Percentiles rank a stretch among this genome's conserved stretches.
phyloP scores from a whole-genome alignment of 2,888 invertebrate species.

The Apodemia hepburni region DNA sequence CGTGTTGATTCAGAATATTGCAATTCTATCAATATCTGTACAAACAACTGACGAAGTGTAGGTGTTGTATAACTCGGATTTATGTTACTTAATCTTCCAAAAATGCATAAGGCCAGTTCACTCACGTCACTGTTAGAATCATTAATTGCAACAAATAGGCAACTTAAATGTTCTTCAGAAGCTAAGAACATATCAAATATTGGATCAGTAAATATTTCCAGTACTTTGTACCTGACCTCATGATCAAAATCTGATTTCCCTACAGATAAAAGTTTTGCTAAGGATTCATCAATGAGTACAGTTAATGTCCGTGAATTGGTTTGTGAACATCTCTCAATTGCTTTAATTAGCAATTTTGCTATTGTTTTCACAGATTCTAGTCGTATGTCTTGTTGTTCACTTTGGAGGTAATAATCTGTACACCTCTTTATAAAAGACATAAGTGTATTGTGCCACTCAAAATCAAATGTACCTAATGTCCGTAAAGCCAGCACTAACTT shows the following conservation, averaged over 20 bases:
- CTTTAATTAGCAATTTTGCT: slow-evolving; percentile 91
- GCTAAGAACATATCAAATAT: slow-evolving; percentile 96
- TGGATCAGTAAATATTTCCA: slow-evolving; percentile 92
- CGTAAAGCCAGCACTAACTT: slow-evolving; percentile 94
- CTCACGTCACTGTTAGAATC: slow-evolving; percentile 98
- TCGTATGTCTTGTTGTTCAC: slow-evolving; percentile 93
- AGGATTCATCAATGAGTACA: slow-evolving; percentile 93
- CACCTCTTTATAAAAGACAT: slow-evolving; percentile 96
- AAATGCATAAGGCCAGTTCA: slow-evolving; percentile 94
- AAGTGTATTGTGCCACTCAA: slow-evolving; percentile 92
- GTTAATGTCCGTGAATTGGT: slow-evolving; percentile 91
- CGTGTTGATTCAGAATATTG: slow-evolving; percentile 97
- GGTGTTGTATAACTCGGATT: slow-evolving; percentile 99
- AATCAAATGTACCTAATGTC: slow-evolving; percentile 95
- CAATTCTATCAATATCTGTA: slow-evolving; percentile 94
- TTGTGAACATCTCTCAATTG: slow-evolving; percentile 83
- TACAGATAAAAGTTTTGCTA: slow-evolving; percentile 93
- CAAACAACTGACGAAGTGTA: slow-evolving; percentile 92
- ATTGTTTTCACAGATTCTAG: slow-evolving; percentile 97
- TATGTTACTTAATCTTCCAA: slow-evolving; percentile 93
- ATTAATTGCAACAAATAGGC: slow-evolving; percentile 95
- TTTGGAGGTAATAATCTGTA: slow-evolving; percentile 93
- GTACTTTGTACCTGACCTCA: slow-evolving; percentile 94
- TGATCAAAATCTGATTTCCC: slow-evolving; percentile 97
- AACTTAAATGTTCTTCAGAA: slow-evolving; percentile 95